phyloP scores from a whole-genome alignment of 2,888 invertebrate species.

The Abscondita cerata region DNA sequence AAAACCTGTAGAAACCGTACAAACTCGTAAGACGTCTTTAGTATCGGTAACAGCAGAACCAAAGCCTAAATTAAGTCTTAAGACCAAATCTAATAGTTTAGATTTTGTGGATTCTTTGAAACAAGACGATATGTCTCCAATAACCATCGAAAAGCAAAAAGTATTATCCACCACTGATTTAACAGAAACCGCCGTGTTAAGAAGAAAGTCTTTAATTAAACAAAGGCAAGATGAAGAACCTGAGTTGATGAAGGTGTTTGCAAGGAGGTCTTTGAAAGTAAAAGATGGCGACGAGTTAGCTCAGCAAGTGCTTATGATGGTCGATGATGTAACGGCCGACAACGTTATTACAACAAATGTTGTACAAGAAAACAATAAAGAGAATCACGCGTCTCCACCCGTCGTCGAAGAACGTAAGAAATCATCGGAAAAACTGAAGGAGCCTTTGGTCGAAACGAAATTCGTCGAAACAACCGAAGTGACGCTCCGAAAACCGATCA shows the following conservation, averaged over 20 bases:
- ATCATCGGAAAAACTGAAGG: constrained; percentile 37
- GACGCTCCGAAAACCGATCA: constrained; percentile 48
- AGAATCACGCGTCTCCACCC: constrained; percentile 65
- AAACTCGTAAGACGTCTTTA: constrained; percentile 36
- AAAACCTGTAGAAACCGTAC: constrained; percentile 34
- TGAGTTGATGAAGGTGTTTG: constrained; percentile 83
- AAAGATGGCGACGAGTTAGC: constrained; percentile 72
- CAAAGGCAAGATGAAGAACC: constrained; percentile 71
- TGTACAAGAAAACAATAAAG: constrained; percentile 76
- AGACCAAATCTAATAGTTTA: constrained; percentile 65
- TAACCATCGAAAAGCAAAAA: constrained; percentile 51
- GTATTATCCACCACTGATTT: constrained; percentile 59
- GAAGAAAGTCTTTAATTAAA: constrained; percentile 64
- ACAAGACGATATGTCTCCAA: constrained; percentile 43
- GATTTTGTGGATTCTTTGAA: constrained; percentile 61
- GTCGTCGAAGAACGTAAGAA: constrained; percentile 59
- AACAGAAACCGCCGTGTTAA: constrained; percentile 61
- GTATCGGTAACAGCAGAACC: constrained; percentile 36
- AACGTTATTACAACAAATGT: constrained; percentile 57
- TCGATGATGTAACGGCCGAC: constrained; percentile 56
- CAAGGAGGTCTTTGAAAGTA: constrained; percentile 79
- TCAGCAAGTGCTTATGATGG: constrained; percentile 63
- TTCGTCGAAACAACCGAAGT: constrained; percentile 47
- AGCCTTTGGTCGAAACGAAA: constrained; percentile 46
- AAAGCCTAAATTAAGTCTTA: constrained; percentile 60